Conservation (phyloP, 2,797 vertebrate species). For the Benthosema pterotum region DNA sequence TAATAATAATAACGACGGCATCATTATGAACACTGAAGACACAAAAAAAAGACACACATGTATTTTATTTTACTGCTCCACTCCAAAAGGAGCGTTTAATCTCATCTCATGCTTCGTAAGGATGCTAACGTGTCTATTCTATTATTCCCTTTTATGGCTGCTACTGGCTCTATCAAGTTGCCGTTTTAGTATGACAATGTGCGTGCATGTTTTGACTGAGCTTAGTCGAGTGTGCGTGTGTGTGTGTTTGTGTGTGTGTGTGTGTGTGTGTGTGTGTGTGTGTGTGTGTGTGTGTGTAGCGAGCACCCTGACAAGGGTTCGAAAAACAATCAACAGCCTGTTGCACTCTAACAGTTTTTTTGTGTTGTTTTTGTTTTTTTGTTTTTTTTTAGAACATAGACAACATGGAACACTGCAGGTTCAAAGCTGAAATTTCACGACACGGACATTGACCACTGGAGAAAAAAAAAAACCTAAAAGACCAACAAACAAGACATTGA, state of each 20-base stretch:
- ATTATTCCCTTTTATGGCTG: conserved; percentile 53
- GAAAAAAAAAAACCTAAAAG: conserved; percentile 58
- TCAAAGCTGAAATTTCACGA: conserved; percentile 66
- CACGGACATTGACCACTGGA: conserved; percentile 64
- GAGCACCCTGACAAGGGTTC: conserved; percentile 36
- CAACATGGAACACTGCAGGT: conserved; percentile 24
- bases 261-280: not conserved
- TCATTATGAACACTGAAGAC: conserved; percentile 62
- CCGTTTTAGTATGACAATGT: conserved; percentile 43
- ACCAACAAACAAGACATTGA: conserved; percentile 50
- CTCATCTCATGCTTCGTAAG: conserved; percentile 43
- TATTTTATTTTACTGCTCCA: conserved; percentile 48
- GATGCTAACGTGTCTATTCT: conserved; percentile 24
- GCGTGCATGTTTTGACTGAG: conserved; percentile 7
- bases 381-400: conserved; percentile 31
- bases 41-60: conserved; percentile 51
- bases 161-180: conserved; percentile 57
- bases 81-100: conserved; percentile 25
- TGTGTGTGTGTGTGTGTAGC: not conserved
- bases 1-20: conserved; percentile 67
- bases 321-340: conserved; percentile 23
- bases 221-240: conserved; percentile 7
- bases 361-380: too few relatives aligned
- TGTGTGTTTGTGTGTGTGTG: not conserved
- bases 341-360: conserved; percentile 32